A percentile compares a stretch with the other conserved stretches of the same genome.
These are phyloP conservation scores for Lypha dubia DNA, from an alignment of 2,888 invertebrate species.

Conservation along the genomic window DNA sequence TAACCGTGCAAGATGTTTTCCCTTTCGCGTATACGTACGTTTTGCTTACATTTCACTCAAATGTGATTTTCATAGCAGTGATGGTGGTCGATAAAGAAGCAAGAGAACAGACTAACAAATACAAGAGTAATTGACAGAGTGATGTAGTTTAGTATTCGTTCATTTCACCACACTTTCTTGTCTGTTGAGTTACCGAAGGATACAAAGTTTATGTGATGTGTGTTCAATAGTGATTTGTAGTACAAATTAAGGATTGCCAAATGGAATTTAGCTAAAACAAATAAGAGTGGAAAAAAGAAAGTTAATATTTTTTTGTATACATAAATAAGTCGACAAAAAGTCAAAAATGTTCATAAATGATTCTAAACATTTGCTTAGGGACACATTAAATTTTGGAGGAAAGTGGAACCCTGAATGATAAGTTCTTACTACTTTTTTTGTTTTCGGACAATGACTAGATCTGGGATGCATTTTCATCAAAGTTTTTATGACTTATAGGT, in stretches of 20 bases:
- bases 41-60: slow-evolving; percentile 70
- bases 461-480: no score
- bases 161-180: slow-evolving; percentile 60
- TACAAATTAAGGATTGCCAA: slow-evolving; percentile 60
- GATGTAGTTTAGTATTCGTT: slow-evolving; percentile 31
- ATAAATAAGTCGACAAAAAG: background rate
- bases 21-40: slow-evolving; percentile 69
- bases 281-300: slow-evolving; percentile 9
- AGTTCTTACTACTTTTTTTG: no score
- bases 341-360: no score
- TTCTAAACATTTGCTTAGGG: no score
- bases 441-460: no score
- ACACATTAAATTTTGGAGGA: no score
- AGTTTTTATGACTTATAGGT: no score
- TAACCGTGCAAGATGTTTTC: slow-evolving; percentile 60
- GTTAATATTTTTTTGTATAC: background rate
- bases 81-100: slow-evolving; percentile 25
- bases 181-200: slow-evolving; percentile 51
- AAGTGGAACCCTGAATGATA: no score
- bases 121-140: slow-evolving; percentile 15
- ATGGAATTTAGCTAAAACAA: slow-evolving; percentile 39
- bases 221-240: slow-evolving; percentile 47
- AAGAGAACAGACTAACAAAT: slow-evolving; percentile 17
- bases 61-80: slow-evolving; percentile 48
- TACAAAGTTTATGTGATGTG: slow-evolving; percentile 22